Conservation (phyloP, 2,888 invertebrate species). For the Onthophagus sagittarius region DNA sequence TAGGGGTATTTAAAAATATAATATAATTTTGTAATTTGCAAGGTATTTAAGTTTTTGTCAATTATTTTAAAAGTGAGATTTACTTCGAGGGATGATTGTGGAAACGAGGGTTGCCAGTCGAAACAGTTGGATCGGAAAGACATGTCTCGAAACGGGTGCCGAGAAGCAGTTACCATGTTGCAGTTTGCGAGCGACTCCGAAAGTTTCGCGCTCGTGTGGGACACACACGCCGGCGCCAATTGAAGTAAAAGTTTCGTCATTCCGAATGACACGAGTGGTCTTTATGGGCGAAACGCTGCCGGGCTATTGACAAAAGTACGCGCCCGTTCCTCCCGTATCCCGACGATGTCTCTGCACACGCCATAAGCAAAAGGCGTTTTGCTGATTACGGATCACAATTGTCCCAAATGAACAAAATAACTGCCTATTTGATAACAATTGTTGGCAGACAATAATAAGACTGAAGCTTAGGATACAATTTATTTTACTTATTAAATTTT, state of each 20-base stretch:
- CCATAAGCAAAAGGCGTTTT: constrained; percentile 48
- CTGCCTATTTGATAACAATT: constrained; percentile 32
- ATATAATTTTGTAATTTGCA: too few relatives aligned
- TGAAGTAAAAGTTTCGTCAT: constrained; percentile 55
- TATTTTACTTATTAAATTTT: constrained; percentile 20
- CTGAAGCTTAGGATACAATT: too few relatives aligned
- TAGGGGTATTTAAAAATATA: too few relatives aligned
- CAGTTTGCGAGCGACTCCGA: background rate
- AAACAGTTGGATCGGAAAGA: background rate
- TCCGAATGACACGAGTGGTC: constrained; percentile 58
- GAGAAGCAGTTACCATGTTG: background rate
- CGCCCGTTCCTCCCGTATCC: background rate
- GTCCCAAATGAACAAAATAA: constrained; percentile 51
- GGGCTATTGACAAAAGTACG: constrained; percentile 55
- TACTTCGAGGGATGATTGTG: background rate
- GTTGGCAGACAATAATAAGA: constrained; percentile 25
- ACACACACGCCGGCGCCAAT: constrained; percentile 32
- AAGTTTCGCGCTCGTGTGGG: background rate
- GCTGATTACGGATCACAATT: constrained; percentile 52
- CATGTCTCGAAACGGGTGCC: background rate
- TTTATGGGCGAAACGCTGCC: constrained; percentile 49
- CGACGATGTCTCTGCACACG: constrained; percentile 46
- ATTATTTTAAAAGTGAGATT: background rate
- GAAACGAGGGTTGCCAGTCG: background rate
- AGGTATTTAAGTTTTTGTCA: background rate